Conservation (phyloP, 2,888 invertebrate genomes). For the Pseudococcus viburni region DNA sequence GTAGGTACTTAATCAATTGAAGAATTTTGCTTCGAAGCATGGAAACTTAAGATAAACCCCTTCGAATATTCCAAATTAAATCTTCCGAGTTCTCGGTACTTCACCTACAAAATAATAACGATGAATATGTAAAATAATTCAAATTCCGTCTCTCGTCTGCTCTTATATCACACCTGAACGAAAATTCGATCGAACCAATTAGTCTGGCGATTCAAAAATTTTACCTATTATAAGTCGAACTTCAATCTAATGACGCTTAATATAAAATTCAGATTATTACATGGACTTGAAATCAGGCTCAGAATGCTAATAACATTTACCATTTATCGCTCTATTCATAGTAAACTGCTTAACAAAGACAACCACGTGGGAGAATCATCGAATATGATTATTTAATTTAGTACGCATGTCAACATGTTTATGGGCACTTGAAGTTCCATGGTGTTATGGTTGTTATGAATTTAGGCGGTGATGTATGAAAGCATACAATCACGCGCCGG, state of each 20-base stretch:
- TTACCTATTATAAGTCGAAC: neutral
- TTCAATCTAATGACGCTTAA: conserved; percentile 3
- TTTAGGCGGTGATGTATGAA: conserved; percentile 57
- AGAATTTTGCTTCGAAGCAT: no score
- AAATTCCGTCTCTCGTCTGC: neutral
- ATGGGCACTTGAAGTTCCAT: conserved; percentile 41
- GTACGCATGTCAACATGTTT: conserved; percentile 56
- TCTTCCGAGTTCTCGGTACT: no score
- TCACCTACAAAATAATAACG: no score
- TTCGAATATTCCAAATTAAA: no score
- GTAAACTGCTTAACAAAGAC: conserved; percentile 33
- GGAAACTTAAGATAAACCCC: no score
- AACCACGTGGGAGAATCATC: conserved; percentile 56
- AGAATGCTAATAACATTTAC: conserved; percentile 45
- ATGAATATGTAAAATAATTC: no score
- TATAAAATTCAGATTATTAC: conserved; percentile 36
- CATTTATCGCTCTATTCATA: conserved; percentile 37
- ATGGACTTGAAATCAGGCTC: conserved; percentile 25
- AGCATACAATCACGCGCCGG: conserved; percentile 54
- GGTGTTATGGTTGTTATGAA: conserved; percentile 52
- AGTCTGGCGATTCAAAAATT: neutral
- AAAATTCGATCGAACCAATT: neutral
- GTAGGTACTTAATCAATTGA: no score
- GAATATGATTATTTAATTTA: conserved; percentile 57
- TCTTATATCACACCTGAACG: neutral